These are phyloP conservation scores for Penelope pileata DNA, from an alignment of 2,113 vertebrate genomes.

Conservation along the genomic window DNA sequence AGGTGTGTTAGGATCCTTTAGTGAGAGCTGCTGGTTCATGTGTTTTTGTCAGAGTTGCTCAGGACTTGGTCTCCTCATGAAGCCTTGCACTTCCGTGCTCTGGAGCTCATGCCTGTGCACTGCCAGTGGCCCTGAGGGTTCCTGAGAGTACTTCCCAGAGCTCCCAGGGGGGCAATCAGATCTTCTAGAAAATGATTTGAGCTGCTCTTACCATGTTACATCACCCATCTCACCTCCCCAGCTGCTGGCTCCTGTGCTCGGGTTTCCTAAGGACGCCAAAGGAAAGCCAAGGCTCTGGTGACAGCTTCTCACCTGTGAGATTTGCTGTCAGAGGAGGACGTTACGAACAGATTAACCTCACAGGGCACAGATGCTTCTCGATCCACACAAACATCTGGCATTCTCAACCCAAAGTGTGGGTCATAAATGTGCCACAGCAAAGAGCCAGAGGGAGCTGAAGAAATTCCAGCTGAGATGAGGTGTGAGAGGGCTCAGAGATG, in stretches of 20 bases:
- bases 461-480: neutral
- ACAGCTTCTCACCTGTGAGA: neutral
- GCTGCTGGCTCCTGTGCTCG: neutral
- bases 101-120: neutral
- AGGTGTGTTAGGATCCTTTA: neutral
- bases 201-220: neutral
- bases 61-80: fast-evolving
- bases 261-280: neutral
- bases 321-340: neutral
- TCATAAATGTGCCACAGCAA: neutral
- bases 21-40: neutral
- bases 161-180: neutral
- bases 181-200: neutral
- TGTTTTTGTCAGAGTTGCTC: neutral
- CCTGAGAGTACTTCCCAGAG: neutral
- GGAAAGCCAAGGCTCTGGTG: neutral
- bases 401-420: fast-evolving
- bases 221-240: neutral
- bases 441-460: neutral
- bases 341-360: neutral
- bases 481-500: neutral
- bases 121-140: neutral
- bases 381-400: neutral
- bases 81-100: neutral
- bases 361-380: neutral